Evolutionary conservation across 2,797 vertebrate species (phyloP).

Genomic region (Erpetoichthys calabaricus): DNA sequence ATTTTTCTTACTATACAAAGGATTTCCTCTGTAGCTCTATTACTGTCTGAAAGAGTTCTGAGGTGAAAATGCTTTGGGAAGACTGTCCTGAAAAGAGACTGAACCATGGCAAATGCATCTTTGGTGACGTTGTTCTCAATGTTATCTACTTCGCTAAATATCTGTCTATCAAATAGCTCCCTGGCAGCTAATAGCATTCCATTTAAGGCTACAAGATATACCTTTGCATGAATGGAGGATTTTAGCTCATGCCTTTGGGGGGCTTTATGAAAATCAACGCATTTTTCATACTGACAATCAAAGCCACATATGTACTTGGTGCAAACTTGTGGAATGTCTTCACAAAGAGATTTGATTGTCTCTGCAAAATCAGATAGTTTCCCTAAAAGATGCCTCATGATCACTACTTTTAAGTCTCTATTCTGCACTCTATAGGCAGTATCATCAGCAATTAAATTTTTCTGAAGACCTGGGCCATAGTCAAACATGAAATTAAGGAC

Average conservation of each 20-base stretch:
- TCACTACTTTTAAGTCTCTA: constrained; percentile 34
- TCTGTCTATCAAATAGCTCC: constrained; percentile 26
- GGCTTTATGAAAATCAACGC: constrained; percentile 36
- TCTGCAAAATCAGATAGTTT: constrained; percentile 35
- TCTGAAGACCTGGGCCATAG: constrained; percentile 25
- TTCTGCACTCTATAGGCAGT: constrained; percentile 26
- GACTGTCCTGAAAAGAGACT: constrained; percentile 34
- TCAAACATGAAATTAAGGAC: constrained; percentile 33
- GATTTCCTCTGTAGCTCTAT: constrained; percentile 37
- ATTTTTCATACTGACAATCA: constrained; percentile 35
- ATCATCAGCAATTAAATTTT: constrained; percentile 33
- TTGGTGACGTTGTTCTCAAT: constrained; percentile 31
- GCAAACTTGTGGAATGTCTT: constrained; percentile 37
- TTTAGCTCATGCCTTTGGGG: constrained; percentile 35
- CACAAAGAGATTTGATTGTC: constrained; percentile 17
- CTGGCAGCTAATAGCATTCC: constrained; percentile 46
- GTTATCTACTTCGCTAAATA: constrained; percentile 26
- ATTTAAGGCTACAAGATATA: constrained; percentile 39
- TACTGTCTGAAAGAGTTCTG: constrained; percentile 45
- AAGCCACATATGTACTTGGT: constrained; percentile 41
- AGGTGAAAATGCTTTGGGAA: constrained; percentile 56
- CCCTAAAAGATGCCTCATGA: constrained; percentile 40
- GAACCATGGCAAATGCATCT: constrained; percentile 28
- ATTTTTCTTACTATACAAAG: constrained; percentile 14
- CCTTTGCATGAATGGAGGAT: constrained; percentile 38